Evolutionary conservation across 2,113 vertebrate species (phyloP), one percentile per base, ranked within the genome.

Genomic region (Solea solea): DNA sequence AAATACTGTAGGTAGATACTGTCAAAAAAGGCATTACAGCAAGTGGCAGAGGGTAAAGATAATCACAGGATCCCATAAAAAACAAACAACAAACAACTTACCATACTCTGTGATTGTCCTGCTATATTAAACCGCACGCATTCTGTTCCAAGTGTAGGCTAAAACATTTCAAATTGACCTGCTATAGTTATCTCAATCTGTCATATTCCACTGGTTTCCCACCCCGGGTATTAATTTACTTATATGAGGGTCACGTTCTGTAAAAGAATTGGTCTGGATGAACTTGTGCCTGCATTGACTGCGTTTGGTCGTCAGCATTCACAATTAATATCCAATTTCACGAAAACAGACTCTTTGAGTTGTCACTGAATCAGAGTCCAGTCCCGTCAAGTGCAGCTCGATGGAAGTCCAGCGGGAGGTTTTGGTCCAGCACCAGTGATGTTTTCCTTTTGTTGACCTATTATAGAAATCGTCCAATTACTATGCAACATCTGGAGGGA

Each of bases 41-140:
- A 63, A 50, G 39, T 70, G 55, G 60, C 53, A 54, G 62, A 76
- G n/a, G 12, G 40, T 67, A 49, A 74, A 61, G 51, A 81, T 62
- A 82, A 78, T 82, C 58, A 83, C 71, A 78, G 74, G 46, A 64
- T 69, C 57, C 50, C 28, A 54, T 59, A 15, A 50, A 50, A 50
- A 16, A 10, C 21, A 21, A 21, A 21, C 21, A 46, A 54, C 55
- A 71, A 68, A 25, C 25, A 70, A 67, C 27, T 65, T 61, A 44
- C n/a, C 40, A 16, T 56, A 65, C 63, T 74, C 71, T 83, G 76
- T 78, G 69, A 86, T 84, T 88, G 81, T 90, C 76, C 71, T 79
- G 65, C 69, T 78, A 34, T 72, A 68, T 52, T 52, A 55, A 80
- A 75, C 53, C 40, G 9, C 70, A 69, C 28, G 53, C 9, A 41